phyloP scores from a whole-genome alignment of 2,888 invertebrate species.

The Syritta pipiens region DNA sequence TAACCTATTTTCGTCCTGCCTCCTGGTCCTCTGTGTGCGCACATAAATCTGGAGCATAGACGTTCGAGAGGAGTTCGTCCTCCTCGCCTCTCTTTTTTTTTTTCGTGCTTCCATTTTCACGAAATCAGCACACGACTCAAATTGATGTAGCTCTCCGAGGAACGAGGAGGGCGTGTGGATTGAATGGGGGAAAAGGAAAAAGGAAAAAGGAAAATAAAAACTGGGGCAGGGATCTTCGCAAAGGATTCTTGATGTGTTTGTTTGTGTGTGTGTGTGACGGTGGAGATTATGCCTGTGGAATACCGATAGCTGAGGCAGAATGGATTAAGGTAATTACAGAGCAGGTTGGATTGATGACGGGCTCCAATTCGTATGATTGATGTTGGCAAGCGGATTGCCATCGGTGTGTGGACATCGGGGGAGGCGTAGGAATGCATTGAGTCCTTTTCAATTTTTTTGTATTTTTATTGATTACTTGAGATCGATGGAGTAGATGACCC shows the following conservation, averaged over 20 bases:
- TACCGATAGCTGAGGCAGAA: constrained; percentile 17
- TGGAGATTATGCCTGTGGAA: constrained; percentile 11
- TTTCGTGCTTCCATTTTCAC: too few relatives aligned
- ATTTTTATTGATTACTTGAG: background rate
- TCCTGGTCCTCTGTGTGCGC: constrained; percentile 30
- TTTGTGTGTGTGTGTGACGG: background rate
- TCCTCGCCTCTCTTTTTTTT: constrained; percentile 1
- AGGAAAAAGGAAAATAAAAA: too few relatives aligned
- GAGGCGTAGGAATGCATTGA: too few relatives aligned
- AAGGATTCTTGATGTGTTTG: constrained; percentile 33
- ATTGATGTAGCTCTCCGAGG: constrained; percentile 22
- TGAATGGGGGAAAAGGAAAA: constrained; percentile 32
- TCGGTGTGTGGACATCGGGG: background rate
- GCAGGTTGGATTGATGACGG: constrained; percentile 14
- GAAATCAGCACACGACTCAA: constrained; percentile 44
- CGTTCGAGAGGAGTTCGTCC: constrained; percentile 35
- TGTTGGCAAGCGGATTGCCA: background rate
- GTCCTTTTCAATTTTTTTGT: background rate
- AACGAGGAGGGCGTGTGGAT: constrained; percentile 27
- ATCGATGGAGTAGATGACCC: background rate
- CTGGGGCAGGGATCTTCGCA: constrained; percentile 49
- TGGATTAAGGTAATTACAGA: constrained; percentile 49
- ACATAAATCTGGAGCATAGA: constrained; percentile 56
- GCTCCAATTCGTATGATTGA: constrained; percentile 17
- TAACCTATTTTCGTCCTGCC: constrained; percentile 41